Percentiles rank a stretch among this genome's conserved stretches.
phyloP scores from a whole-genome alignment of 2,888 invertebrate species.

The Cheilosia soror region DNA sequence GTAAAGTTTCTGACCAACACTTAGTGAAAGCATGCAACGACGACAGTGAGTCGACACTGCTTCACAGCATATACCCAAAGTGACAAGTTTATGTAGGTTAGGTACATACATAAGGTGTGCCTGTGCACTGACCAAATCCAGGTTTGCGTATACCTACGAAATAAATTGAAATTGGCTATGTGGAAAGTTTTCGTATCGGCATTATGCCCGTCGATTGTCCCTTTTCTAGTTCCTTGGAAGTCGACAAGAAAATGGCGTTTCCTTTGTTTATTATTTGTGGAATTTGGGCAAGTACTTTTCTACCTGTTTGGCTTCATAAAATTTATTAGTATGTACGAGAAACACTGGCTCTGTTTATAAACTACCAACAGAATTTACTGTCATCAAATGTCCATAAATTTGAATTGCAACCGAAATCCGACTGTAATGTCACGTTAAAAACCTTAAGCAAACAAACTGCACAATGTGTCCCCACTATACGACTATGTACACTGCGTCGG shows the following conservation, averaged over 20 bases:
- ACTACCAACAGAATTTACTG: too few species aligned
- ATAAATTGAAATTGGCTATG: slow-evolving; percentile 47
- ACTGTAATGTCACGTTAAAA: slow-evolving; percentile 3
- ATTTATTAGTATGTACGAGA: too few species aligned
- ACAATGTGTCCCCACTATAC: neutral
- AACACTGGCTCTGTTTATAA: too few species aligned
- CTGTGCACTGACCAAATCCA: slow-evolving; percentile 13
- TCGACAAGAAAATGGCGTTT: slow-evolving; percentile 10
- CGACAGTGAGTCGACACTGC: slow-evolving; percentile 31
- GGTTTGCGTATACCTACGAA: neutral
- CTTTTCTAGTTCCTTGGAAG: neutral
- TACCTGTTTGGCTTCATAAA: too few species aligned
- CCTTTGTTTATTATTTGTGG: neutral
- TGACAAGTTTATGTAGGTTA: neutral
- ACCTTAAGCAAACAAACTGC: neutral
- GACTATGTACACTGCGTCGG: neutral
- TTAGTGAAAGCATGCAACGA: slow-evolving; percentile 5
- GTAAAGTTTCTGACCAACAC: slow-evolving; percentile 43
- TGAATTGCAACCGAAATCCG: neutral
- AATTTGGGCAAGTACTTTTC: neutral
- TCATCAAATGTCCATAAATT: slow-evolving; percentile 1
- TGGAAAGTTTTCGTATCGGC: neutral
- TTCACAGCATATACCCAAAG: slow-evolving; percentile 25
- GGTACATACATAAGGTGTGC: slow-evolving; percentile 4
- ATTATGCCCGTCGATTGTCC: neutral